These are phyloP conservation scores for Schizotus pectinicornis DNA, from an alignment of 2,888 invertebrate species.

Conservation along the genomic window DNA sequence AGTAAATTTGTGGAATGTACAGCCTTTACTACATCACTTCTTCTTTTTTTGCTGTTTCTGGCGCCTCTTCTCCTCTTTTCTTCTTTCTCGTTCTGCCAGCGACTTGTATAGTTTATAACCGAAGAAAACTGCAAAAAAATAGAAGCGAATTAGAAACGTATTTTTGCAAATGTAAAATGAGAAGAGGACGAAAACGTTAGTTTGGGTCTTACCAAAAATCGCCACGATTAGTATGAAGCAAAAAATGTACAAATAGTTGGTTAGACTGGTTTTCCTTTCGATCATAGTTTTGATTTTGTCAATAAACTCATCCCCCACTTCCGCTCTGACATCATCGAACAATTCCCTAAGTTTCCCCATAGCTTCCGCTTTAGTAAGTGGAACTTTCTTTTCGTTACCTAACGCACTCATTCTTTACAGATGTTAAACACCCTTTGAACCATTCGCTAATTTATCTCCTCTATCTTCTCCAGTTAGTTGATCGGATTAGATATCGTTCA, in stretches of 20 bases:
- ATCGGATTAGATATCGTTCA: neutral
- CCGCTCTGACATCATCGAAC: slow-evolving; percentile 1
- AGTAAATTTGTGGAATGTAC: neutral
- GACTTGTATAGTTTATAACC: slow-evolving; percentile 85
- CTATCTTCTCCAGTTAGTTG: too few species aligned
- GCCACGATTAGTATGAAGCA: slow-evolving; percentile 1
- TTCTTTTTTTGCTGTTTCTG: slow-evolving; percentile 82
- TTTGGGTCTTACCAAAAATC: slow-evolving; percentile 11
- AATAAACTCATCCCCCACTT: slow-evolving; percentile 19
- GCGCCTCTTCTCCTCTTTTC: slow-evolving; percentile 81
- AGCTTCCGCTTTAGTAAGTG: slow-evolving; percentile 12
- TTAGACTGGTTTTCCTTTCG: slow-evolving; percentile 3
- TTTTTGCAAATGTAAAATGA: too few species aligned
- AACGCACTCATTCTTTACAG: neutral
- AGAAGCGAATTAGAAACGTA: slow-evolving; percentile 16
- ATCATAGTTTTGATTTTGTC: slow-evolving; percentile 22
- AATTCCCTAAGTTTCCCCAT: slow-evolving; percentile 13
- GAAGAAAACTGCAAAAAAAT: slow-evolving; percentile 77
- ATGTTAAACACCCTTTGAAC: too few species aligned
- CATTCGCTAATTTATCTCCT: too few species aligned
- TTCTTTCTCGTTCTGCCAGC: slow-evolving; percentile 75
- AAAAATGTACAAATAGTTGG: slow-evolving; percentile 3
- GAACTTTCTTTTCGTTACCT: slow-evolving; percentile 5
- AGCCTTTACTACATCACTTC: slow-evolving; percentile 59
- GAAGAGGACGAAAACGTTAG: neutral